Evolutionary conservation across 2,888 invertebrate genomes (phyloP).

Genomic region (Drosophila percnosoma): DNA sequence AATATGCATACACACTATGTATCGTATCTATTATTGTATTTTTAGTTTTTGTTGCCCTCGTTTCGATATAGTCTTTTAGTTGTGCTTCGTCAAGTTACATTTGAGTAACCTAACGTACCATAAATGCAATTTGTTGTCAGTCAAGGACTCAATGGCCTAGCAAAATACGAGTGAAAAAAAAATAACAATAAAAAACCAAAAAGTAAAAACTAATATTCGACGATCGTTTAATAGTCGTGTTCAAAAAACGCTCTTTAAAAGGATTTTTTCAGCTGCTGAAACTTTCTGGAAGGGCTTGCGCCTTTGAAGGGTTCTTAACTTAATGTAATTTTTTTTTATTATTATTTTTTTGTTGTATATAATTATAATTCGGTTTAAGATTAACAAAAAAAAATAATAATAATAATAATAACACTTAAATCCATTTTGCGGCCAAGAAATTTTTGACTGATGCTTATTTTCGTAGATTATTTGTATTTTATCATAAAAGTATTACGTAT

Average conservation of each 20-base stretch:
- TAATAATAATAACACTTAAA: conserved; percentile 11
- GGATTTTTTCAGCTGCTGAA: conserved; percentile 33
- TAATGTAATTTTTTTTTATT: conserved; percentile 11
- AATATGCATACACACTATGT: conserved; percentile 11
- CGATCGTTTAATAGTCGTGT: conserved; percentile 18
- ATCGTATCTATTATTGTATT: conserved; percentile 54
- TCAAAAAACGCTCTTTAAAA: conserved; percentile 14
- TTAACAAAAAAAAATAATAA: not conserved
- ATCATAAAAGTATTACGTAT: conserved; percentile 69
- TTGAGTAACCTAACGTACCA: conserved; percentile 69
- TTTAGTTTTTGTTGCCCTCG: conserved; percentile 62
- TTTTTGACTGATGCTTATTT: conserved; percentile 84
- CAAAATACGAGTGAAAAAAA: conserved; percentile 56
- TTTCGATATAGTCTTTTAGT: conserved; percentile 69
- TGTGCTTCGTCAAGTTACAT: conserved; percentile 75
- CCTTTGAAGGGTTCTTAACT: conserved; percentile 14
- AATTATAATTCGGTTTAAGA: conserved; percentile 26
- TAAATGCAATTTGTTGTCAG: conserved; percentile 77
- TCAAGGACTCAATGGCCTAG: conserved; percentile 82
- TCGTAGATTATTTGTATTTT: conserved; percentile 75
- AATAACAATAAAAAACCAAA: not conserved
- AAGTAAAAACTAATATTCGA: not conserved
- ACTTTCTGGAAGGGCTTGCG: conserved; percentile 26
- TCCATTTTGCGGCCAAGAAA: conserved; percentile 82
- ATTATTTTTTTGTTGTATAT: conserved; percentile 15